Evolutionary conservation across 2,113 vertebrate genomes (phyloP), one percentile per base, ranked within the genome.

Genomic region (Chitala chitala): DNA sequence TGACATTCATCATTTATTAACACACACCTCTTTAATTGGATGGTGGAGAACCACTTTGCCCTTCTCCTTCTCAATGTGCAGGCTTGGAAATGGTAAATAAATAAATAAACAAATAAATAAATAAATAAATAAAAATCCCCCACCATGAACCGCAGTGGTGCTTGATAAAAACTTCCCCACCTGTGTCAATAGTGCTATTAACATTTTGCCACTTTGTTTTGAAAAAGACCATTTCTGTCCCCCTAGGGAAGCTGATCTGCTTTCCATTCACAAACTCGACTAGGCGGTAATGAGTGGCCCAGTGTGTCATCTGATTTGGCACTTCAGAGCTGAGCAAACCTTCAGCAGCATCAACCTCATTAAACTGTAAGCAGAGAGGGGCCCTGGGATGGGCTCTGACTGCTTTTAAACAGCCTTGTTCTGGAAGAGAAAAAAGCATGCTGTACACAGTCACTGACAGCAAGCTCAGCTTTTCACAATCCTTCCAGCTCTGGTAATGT

Each of bases 1-100:
- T 91, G 90, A 84, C 90, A 92, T 92, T 91, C 85, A 90, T 91
- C 81, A 86, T 84, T 90, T 91, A 90, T 92, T 87, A 86, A 92
- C 83, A 84, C 72, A 42, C 48, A 71, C 59, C 75, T 24, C 78
- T 88, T 88, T 90, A 90, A 90, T 87, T 90, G 87, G 84, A 79
- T 82, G 73, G 4, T 56, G 81, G 81, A 80, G 75, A 82, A 80
- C 79, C 76, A 82, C 80, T 73, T 75, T 79, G 78, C 71, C 51
- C 48, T 78, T 81, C 78, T 73, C 68, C 78, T 74, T 82, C 86
- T 78, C 81, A 79, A 83, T 78, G 82, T n/a, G 76, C 78, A 77
- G 36, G 82, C 79, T 78, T 72, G 50, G 0, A 10, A 55, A 44
- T 17, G 55, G 83, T 81, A 75, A 63, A 53, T 55, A 79, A 73